These are phyloP conservation scores for Psammodynastes pulverulentus DNA, from an alignment of 2,113 vertebrate species.

Conservation along the genomic window DNA sequence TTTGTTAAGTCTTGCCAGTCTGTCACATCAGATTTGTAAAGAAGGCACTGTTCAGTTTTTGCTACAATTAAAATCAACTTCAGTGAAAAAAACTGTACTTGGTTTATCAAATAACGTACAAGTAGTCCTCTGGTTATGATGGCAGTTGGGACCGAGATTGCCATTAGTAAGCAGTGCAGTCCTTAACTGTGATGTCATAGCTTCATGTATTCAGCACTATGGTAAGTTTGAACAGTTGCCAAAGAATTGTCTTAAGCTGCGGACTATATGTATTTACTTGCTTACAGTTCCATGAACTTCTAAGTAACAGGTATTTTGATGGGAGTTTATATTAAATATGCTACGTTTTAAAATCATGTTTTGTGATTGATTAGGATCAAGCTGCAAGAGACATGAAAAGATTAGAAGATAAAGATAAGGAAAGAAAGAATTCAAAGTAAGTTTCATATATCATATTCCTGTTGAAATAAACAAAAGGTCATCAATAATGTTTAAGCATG, in stretches of 20 bases:
- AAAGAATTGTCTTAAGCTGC: neutral
- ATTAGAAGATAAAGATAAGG: slow-evolving; percentile 94
- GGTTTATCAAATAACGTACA: neutral
- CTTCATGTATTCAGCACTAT: neutral
- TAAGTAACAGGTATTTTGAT: neutral
- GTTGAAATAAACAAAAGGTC: neutral
- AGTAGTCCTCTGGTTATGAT: neutral
- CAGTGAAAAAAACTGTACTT: neutral
- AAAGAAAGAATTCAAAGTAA: slow-evolving; percentile 94
- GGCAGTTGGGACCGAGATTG: neutral
- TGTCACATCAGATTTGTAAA: neutral
- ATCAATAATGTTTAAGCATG: neutral
- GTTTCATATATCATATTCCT: slow-evolving; percentile 55
- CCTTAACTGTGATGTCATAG: neutral
- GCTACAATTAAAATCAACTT: neutral
- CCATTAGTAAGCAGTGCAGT: neutral
- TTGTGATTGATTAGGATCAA: slow-evolving; percentile 81
- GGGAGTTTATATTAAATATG: neutral
- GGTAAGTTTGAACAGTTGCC: neutral
- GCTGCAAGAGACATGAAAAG: slow-evolving; percentile 96
- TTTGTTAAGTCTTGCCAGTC: too few species aligned
- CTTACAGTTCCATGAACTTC: neutral
- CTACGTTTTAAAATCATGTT: slow-evolving; percentile 35
- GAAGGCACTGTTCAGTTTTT: neutral
- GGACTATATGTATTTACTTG: neutral